Conservation (phyloP, 2,888 invertebrate genomes). For the Phragmatobia fuliginosa region DNA sequence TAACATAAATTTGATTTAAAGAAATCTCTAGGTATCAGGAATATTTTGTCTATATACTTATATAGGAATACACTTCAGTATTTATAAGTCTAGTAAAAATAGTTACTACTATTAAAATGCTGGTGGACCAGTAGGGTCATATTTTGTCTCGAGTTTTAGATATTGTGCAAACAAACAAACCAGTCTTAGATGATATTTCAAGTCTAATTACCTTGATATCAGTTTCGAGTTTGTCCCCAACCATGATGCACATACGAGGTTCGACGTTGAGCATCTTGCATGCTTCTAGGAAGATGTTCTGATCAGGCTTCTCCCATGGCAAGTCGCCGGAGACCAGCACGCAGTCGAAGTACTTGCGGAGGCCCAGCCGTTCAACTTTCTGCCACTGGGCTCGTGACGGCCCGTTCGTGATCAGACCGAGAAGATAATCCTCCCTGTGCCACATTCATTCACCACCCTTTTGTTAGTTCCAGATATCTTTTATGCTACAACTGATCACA, state of each 20-base stretch:
- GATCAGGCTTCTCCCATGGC: slow-evolving; percentile 95
- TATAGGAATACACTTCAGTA: not conserved
- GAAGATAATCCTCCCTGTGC: slow-evolving; percentile 89
- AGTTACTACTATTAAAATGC: not conserved
- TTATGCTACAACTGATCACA: slow-evolving; percentile 81
- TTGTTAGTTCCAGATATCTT: slow-evolving; percentile 72
- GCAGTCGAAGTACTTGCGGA: slow-evolving; percentile 92
- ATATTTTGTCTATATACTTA: not conserved
- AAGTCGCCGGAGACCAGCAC: slow-evolving; percentile 94
- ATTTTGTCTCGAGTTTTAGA: not conserved
- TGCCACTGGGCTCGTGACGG: slow-evolving; percentile 96
- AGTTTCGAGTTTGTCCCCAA: slow-evolving; percentile 95
- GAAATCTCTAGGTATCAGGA: no score
- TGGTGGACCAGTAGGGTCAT: not conserved
- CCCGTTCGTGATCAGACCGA: slow-evolving; percentile 95
- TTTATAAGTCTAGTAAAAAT: not conserved
- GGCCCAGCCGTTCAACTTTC: slow-evolving; percentile 91
- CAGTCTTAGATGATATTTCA: not conserved
- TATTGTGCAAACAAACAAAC: not conserved
- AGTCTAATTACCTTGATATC: slow-evolving; percentile 89
- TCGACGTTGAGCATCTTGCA: slow-evolving; percentile 91
- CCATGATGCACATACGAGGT: slow-evolving; percentile 93
- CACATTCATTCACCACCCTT: slow-evolving; percentile 80
- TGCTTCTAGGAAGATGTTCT: slow-evolving; percentile 93
- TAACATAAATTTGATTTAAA: no score